Evolutionary conservation across 2,888 invertebrate genomes (phyloP).

Genomic region (Gortyna flavago): DNA sequence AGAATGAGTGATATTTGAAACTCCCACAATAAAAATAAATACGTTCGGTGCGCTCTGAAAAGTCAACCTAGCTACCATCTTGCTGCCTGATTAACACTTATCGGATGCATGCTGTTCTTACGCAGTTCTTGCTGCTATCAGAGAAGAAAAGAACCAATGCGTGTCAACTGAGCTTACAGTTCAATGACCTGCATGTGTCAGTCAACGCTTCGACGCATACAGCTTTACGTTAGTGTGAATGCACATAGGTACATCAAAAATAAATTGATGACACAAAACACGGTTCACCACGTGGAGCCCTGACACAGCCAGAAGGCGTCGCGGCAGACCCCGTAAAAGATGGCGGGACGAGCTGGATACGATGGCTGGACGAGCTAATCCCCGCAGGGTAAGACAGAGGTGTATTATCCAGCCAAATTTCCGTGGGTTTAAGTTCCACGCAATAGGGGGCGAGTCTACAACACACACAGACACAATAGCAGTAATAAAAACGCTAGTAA

Average conservation of each 20-base stretch:
- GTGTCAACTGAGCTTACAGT: background rate
- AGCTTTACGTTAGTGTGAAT: background rate
- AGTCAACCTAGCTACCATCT: background rate
- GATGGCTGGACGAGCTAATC: too few species aligned
- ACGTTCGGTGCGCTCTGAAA: background rate
- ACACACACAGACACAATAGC: background rate
- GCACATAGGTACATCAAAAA: background rate
- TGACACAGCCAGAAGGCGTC: too few species aligned
- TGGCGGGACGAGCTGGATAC: too few species aligned
- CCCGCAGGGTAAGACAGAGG: background rate
- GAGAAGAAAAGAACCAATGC: background rate
- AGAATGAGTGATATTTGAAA: background rate
- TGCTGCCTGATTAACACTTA: background rate
- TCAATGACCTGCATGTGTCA: slow-evolving; percentile 11
- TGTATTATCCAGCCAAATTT: background rate
- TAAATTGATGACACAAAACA: background rate
- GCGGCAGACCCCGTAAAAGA: too few species aligned
- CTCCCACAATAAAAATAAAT: background rate
- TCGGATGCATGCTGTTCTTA: background rate
- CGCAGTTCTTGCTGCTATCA: background rate
- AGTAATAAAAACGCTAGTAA: background rate
- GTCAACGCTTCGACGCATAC: background rate
- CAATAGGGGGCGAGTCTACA: background rate
- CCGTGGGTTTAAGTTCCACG: background rate
- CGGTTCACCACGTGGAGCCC: too few species aligned